Evolutionary conservation across 2,888 invertebrate genomes (phyloP).

Genomic region (Lycophotia porphyrea): DNA sequence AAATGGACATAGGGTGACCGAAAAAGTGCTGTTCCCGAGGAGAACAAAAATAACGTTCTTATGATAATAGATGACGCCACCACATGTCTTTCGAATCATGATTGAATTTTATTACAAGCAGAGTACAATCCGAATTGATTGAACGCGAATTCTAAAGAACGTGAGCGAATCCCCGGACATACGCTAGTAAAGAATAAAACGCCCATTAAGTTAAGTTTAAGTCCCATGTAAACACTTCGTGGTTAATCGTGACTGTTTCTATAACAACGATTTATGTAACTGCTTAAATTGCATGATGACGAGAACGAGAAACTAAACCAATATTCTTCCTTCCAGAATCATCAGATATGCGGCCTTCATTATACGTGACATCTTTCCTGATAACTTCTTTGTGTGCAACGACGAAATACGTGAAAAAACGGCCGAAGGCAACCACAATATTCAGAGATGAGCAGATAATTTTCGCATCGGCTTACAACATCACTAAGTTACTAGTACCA

Average conservation of each 20-base stretch:
- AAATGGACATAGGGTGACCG: too few relatives aligned
- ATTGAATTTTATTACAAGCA: too few relatives aligned
- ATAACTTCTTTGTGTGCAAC: slow-evolving; percentile 34
- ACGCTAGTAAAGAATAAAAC: too few relatives aligned
- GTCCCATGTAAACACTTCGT: not conserved
- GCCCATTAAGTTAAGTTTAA: not conserved
- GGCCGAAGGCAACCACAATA: slow-evolving; percentile 53
- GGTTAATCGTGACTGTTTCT: not conserved
- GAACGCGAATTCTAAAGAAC: too few relatives aligned
- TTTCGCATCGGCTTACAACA: slow-evolving; percentile 78
- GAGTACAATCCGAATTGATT: too few relatives aligned
- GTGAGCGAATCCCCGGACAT: too few relatives aligned
- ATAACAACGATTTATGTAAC: not conserved
- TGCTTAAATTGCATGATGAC: not conserved
- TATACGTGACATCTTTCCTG: slow-evolving; percentile 27
- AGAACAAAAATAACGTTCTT: too few relatives aligned
- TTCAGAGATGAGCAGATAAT: slow-evolving; percentile 78
- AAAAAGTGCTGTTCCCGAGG: too few relatives aligned
- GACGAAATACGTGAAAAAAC: not conserved
- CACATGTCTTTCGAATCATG: too few relatives aligned
- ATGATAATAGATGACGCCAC: too few relatives aligned
- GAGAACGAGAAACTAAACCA: not conserved
- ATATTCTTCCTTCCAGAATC: slow-evolving; percentile 25
- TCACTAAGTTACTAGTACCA: slow-evolving; percentile 79
- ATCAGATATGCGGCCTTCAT: slow-evolving; percentile 23